Evolutionary conservation across 2,113 vertebrate genomes (phyloP).

Genomic region (Sminthopsis crassicaudata): DNA sequence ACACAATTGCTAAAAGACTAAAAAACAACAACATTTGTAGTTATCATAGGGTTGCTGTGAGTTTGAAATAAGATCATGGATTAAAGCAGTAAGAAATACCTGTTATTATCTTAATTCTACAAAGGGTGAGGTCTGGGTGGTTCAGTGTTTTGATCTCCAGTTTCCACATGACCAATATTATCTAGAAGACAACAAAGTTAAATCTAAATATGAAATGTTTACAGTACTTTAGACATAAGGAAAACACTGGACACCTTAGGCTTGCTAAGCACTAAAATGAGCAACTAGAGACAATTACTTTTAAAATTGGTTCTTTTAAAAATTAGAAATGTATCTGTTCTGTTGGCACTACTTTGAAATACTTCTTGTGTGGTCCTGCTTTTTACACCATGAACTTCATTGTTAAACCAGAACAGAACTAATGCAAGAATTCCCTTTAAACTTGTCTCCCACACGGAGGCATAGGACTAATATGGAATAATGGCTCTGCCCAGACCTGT

Average conservation of each 20-base stretch:
- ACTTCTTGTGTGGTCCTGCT: neutral
- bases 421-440: neutral
- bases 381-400: neutral
- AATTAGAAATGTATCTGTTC: neutral
- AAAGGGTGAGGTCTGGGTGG: neutral
- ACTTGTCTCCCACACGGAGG: neutral
- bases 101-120: neutral
- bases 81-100: neutral
- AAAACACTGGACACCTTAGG: neutral
- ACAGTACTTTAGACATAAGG: neutral
- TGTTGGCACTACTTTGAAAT: neutral
- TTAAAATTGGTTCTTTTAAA: neutral
- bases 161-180: neutral
- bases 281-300: neutral
- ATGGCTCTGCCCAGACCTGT: neutral
- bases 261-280: neutral
- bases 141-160: constrained; percentile 37
- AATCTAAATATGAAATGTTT: constrained; percentile 8
- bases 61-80: neutral
- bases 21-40: neutral
- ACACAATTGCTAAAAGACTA: neutral
- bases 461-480: neutral
- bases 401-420: neutral
- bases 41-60: neutral
- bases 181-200: constrained; percentile 14